A percentile compares a stretch with the other conserved stretches of the same genome.
Conservation (phyloP, 2,888 invertebrate genomes). For the Pammene aurita region DNA sequence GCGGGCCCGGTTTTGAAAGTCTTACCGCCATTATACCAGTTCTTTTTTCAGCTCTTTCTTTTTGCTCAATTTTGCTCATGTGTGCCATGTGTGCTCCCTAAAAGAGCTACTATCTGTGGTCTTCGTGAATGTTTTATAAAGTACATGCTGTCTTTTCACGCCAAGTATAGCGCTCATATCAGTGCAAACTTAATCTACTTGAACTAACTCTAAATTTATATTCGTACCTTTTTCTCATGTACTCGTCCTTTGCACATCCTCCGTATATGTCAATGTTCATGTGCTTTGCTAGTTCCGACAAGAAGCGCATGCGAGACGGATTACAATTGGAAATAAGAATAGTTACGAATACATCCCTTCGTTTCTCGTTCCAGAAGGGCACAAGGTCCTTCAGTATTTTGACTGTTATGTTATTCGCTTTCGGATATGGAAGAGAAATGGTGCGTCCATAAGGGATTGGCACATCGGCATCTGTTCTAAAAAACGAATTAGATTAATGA, state of each 20-base stretch:
- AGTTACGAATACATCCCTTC: slow-evolving; percentile 72
- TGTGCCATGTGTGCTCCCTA: too few relatives aligned
- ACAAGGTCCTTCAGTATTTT: slow-evolving; percentile 52
- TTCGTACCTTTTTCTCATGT: slow-evolving; percentile 5
- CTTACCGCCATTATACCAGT: too few relatives aligned
- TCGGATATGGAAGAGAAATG: slow-evolving; percentile 55
- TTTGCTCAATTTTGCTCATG: too few relatives aligned
- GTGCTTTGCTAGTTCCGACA: slow-evolving; percentile 81
- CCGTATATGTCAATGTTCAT: slow-evolving; percentile 85
- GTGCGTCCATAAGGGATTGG: slow-evolving; percentile 87
- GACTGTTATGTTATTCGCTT: slow-evolving; percentile 40
- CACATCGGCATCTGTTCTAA: slow-evolving; percentile 85
- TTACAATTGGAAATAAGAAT: slow-evolving; percentile 85
- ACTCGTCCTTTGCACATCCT: slow-evolving; percentile 70
- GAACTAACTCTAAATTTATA: not conserved
- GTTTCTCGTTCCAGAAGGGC: slow-evolving; percentile 73
- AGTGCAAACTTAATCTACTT: too few relatives aligned
- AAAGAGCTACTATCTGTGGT: too few relatives aligned
- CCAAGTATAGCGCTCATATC: too few relatives aligned
- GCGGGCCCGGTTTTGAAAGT: too few relatives aligned
- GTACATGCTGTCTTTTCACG: too few relatives aligned
- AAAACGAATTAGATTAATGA: slow-evolving; percentile 50
- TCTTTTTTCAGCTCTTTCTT: too few relatives aligned
- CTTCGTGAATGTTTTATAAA: too few relatives aligned
- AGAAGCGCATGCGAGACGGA: slow-evolving; percentile 77